phyloP scores from a whole-genome alignment of 2,888 invertebrate genomes.

The Chrysolina oricalcia region DNA sequence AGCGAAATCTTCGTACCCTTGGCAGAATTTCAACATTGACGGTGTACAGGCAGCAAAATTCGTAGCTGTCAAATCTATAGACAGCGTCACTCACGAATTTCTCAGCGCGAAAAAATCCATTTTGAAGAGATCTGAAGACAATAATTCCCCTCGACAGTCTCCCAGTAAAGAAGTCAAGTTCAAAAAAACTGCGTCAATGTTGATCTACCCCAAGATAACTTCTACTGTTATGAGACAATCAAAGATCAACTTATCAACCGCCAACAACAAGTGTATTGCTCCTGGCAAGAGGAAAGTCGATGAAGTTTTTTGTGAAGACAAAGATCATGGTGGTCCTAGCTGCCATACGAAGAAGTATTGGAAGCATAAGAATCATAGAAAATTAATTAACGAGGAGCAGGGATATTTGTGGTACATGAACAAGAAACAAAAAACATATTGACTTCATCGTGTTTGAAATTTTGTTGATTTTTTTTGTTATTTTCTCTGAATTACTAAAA shows the following conservation, averaged over 20 bases:
- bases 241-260: constrained; percentile 32
- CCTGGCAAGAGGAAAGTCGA: constrained; percentile 28
- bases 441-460: not conserved
- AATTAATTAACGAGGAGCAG: constrained; percentile 3
- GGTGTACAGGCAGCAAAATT: constrained; percentile 24
- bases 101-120: constrained; percentile 36
- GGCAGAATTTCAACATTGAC: constrained; percentile 55
- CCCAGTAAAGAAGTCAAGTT: constrained; percentile 39
- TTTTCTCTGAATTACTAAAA: constrained; percentile 6
- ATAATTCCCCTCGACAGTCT: constrained; percentile 12
- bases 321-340: not conserved
- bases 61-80: constrained; percentile 26
- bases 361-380: not conserved
- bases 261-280: not conserved
- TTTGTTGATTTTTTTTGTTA: not conserved
- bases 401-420: constrained; percentile 31
- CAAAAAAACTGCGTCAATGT: constrained; percentile 40
- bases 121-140: constrained; percentile 29
- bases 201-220: constrained; percentile 35
- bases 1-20: constrained; percentile 49
- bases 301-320: not conserved
- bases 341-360: not conserved
- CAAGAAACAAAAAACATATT: constrained; percentile 26
- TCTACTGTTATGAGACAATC: constrained; percentile 38
- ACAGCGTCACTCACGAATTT: constrained; percentile 37